Base-by-base conservation (phyloP, 2,888 invertebrate genomes). In the Hoplodrina ambigua region DNA sequence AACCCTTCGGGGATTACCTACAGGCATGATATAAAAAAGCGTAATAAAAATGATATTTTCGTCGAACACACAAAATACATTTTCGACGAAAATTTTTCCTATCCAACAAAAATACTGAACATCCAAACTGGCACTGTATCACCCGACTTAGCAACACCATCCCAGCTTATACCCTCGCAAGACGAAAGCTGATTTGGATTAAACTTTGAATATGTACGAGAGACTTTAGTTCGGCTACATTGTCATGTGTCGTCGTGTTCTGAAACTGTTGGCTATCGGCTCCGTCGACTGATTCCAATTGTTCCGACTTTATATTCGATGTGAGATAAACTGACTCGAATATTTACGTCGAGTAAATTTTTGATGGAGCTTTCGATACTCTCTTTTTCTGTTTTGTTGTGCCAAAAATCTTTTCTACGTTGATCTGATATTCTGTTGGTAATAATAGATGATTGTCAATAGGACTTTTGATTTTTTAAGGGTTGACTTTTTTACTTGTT, bases 121-220 rank as follows among this genome's bases (percentile, higher is more conserved):
- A 69, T 61, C 54, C 74, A 17, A 30, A 25, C 37, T 11, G 53
- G 37, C 83, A 59, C 57, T 81, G 72, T 83, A 71, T 72, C 74
- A 73, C 81, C 59, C 61, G 86, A 87, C 87, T 90, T 88, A 87
- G 87, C 86, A 72, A 83, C 69, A 86, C 78, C 85, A 83, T 80
- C 82, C 78, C 78, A 84, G 84, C 88, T 84, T 84, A 87, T 89
- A 87, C 82, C 87, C 83, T 81, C 71, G 84, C 86, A 91, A 90
- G 90, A 86, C 87, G 69, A 85, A 85, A 89, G 90, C 93, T 91
- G 92, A 92, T 93, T 91, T 89, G 92, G 93, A 93, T 94, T 94
- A 91, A 94, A 94, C 90, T 94, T 93, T 91, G 93, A 93, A 94
- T 94, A 91, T 92, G 93, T 91, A 91, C 86, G 86, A 88, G 88